phyloP scores from a whole-genome alignment of 92 coral and sea anemone species.

The Siderastrea siderea region DNA sequence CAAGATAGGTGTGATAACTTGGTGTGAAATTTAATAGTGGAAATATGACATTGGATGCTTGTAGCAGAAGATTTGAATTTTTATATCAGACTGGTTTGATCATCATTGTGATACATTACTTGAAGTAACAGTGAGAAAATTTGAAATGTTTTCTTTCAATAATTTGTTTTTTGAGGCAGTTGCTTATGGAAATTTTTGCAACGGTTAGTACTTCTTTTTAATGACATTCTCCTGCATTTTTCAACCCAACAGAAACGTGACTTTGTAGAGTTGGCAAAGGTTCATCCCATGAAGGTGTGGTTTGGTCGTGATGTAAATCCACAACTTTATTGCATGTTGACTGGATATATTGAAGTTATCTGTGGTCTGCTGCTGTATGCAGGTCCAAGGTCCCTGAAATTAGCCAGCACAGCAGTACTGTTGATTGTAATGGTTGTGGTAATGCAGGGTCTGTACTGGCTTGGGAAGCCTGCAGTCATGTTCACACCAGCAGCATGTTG shows the following conservation, averaged over 20 bases:
- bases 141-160: no score
- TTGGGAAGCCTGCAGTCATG: constrained; percentile 41
- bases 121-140: no score
- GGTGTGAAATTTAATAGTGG: no score
- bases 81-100: no score
- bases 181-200: not conserved
- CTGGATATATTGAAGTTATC: constrained; percentile 71
- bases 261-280: constrained; percentile 72
- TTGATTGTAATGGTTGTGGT: constrained; percentile 74
- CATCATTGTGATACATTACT: no score
- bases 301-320: constrained; percentile 74
- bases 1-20: no score
- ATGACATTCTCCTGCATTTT: not conserved
- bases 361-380: constrained; percentile 71
- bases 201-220: no score
- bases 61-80: no score
- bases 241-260: constrained; percentile 64
- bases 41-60: no score
- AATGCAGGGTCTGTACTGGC: constrained; percentile 61
- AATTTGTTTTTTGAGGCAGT: no score
- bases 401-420: constrained; percentile 52
- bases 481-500: constrained; percentile 49
- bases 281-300: constrained; percentile 70
- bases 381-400: constrained; percentile 68
- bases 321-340: constrained; percentile 53